Conservation (phyloP, 2,888 invertebrate species). For the Tipula confusa region DNA sequence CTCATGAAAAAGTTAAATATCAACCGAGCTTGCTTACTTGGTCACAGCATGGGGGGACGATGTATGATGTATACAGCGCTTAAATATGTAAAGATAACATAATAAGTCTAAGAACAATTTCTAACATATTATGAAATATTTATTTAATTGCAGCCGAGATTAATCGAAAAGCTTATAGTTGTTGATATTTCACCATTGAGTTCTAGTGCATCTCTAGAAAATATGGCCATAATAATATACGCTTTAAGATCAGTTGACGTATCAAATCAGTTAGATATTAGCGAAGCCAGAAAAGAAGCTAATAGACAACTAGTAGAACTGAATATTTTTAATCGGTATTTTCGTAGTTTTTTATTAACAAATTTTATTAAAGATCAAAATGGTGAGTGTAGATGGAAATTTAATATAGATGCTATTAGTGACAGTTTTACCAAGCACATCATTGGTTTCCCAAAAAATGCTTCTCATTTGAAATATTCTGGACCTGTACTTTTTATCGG, state of each 20-base stretch:
- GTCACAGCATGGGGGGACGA: constrained; percentile 96
- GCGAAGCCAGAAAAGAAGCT: constrained; percentile 63
- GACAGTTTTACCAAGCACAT: constrained; percentile 62
- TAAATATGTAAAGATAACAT: constrained; percentile 54
- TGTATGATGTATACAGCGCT: constrained; percentile 81
- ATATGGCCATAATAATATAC: constrained; percentile 60
- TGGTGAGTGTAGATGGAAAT: constrained; percentile 63
- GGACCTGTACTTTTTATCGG: constrained; percentile 80
- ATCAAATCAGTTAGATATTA: constrained; percentile 59
- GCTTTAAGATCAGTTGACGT: constrained; percentile 61
- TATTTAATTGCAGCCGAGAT: constrained; percentile 51
- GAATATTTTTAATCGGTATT: constrained; percentile 55
- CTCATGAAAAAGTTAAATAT: constrained; percentile 62
- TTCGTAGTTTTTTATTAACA: constrained; percentile 76
- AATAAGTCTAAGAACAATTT: background rate
- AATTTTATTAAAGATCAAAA: constrained; percentile 57
- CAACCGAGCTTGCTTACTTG: constrained; percentile 65
- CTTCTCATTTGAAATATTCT: constrained; percentile 51
- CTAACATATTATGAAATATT: background rate
- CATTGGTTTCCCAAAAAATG: constrained; percentile 57
- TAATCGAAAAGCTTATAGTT: constrained; percentile 63
- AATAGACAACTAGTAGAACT: constrained; percentile 58
- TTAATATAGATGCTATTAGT: constrained; percentile 71
- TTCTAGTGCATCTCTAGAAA: constrained; percentile 56
- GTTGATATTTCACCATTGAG: constrained; percentile 67